Base-by-base conservation (phyloP, 1,140 invertebrate genomes). In the Leguminivora glycinivorella region DNA sequence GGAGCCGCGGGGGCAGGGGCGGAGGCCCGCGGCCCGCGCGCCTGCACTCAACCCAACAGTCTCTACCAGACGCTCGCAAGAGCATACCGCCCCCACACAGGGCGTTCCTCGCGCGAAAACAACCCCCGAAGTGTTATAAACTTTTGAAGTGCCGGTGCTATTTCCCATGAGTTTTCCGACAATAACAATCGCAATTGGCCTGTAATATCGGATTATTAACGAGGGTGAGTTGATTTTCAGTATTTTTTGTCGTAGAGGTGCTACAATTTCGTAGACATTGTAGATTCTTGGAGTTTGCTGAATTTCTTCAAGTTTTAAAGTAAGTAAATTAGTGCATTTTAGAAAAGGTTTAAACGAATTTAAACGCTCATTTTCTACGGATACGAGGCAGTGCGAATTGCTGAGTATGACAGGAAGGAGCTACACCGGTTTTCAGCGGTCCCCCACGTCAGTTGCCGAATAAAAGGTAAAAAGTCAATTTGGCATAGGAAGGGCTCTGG, bases 401-500 rank as follows among this genome's bases (percentile, higher is more conserved):
- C 52, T 22, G 63, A 31, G 26, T 66, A 73, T 78, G 56, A 76
- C 72, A 79, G 72, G 73, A 83, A 82, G 77, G 81, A 74, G 75
- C 73, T 72, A 73, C 82, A 76, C 76, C 72, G 73, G 82, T 77
- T 83, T 91, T 85, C 75, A 81, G 80, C 78, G 74, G 78, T 87
- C 85, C 87, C 89, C 89, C 76, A 83, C 87, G 88, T 83, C 89
- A 89, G 87, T 85, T 90, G 88, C 78, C 78, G 89, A 89, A 89
- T 91, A 86, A 89, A 89, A 91, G 85, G 89, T 91, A 91, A 90
- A 89, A 86, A 88, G 88, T 89, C 89, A 90, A 88, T 91, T 91
- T 85, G 73, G 80, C 80, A 87, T 79, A 89, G 81, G 85, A 89
- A 91, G 88, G 89, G 88, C 89, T 88, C 78, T 80, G 78, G 81